Evolutionary conservation across 2,113 vertebrate species (phyloP), one percentile per base, ranked within the genome.

Genomic region (Orthonyx spaldingii): DNA sequence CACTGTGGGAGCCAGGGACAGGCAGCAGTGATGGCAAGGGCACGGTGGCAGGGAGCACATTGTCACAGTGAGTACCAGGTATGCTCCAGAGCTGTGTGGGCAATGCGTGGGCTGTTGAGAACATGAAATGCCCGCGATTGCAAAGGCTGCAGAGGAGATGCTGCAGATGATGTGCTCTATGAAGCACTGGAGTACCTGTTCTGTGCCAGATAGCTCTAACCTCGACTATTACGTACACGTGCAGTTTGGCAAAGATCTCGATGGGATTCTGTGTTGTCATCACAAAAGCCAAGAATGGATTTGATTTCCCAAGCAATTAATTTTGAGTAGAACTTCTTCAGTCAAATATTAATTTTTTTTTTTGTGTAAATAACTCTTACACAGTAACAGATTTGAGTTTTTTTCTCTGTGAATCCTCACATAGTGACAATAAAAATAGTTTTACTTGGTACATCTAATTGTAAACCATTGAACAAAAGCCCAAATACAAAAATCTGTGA

Each of bases 181-280:
- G 24, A 33, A 61, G 61, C 46, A 20, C 55, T 42, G 44, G 44
- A 30, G 27, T 46, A 85, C 20, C 61, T 82, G 66, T 63, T 55
- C 30, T 68, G 21, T 52, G 24, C 32, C 4, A 3, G 33, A 30
- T 52, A 27, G 13, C 52, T 66, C 57, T 59, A n/a, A 77, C 17
- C 37, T 64, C 65, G 49, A 65, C 9, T 44, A 7, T n/a, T 26
- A 22, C 1, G 5, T 13, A 27, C 0, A 1, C 1, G 1, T 7
- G 13, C 3, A 3, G 9, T 17, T 87, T 6, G 3, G 39, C 30
- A 68, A 78, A 87, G 52, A 19, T 52, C 78, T 87, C 4, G 2
- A n/a, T 7, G 33, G 26, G 39, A 66, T 71, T 78, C 69, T 63
- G 23, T 68, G 33, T 30, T 75, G 19, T 55, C 42, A 20, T 30